Evolutionary conservation across 2,888 invertebrate species (phyloP).

Genomic region (Dysmachus trigonus): DNA sequence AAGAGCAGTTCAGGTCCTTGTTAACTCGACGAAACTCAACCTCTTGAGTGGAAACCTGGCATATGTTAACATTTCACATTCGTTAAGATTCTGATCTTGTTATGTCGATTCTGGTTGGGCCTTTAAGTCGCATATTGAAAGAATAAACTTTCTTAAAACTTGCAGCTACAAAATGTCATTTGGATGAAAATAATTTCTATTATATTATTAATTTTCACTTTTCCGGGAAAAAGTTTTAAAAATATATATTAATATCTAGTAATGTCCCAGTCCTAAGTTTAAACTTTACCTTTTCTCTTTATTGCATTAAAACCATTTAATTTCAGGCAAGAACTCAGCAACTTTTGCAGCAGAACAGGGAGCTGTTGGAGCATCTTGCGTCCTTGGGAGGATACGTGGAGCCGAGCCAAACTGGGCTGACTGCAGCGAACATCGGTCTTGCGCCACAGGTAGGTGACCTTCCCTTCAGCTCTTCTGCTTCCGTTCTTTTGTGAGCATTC

Average conservation of each 20-base stretch:
- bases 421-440: conserved; percentile 66
- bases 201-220: not conserved
- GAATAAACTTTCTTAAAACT: too few species aligned
- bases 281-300: not conserved
- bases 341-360: conserved; percentile 92
- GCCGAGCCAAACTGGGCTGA: conserved; percentile 74
- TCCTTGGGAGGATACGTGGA: conserved; percentile 89
- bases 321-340: conserved; percentile 87
- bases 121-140: too few species aligned
- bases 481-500: conserved; percentile 3
- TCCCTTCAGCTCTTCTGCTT: conserved; percentile 49
- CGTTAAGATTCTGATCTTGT: too few species aligned
- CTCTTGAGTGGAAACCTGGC: too few species aligned
- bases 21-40: too few species aligned
- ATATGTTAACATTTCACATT: too few species aligned
- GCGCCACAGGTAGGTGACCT: conserved; percentile 73
- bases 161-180: too few species aligned
- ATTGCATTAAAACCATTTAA: not conserved
- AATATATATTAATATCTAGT: not conserved
- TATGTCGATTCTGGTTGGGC: too few species aligned
- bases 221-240: not conserved
- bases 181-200: too few species aligned
- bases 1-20: too few species aligned
- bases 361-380: conserved; percentile 92
- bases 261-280: not conserved